These are phyloP conservation scores for Myocastor coypus DNA, from an alignment of 2,113 vertebrate genomes.

Conservation along the genomic window DNA sequence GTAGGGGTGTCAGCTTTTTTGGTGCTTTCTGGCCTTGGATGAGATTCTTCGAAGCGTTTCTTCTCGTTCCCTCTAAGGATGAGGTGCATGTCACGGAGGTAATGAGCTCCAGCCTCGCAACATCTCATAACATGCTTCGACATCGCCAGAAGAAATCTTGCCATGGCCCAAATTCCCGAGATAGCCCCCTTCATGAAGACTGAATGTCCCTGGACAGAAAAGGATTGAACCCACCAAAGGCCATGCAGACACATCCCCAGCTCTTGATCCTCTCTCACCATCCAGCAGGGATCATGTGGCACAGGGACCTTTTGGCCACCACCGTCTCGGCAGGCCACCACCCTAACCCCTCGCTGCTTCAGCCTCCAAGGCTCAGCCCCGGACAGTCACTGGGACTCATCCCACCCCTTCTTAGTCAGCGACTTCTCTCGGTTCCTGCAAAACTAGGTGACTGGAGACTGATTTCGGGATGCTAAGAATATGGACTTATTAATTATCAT, in stretches of 20 bases:
- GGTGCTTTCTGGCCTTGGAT: background rate
- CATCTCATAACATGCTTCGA: slow-evolving; percentile 50
- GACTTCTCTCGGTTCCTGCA: background rate
- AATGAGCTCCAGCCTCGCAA: slow-evolving; percentile 44
- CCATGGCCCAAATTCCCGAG: slow-evolving; percentile 52
- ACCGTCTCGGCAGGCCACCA: too few relatives aligned
- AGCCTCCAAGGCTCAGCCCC: background rate
- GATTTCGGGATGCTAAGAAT: background rate
- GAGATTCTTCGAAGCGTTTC: slow-evolving; percentile 7
- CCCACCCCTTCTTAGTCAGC: background rate
- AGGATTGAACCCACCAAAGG: background rate
- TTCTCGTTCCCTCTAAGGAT: slow-evolving; percentile 45
- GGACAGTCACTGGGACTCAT: background rate
- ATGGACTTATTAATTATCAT: background rate
- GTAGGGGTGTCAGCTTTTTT: background rate
- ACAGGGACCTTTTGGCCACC: background rate
- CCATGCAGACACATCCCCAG: background rate
- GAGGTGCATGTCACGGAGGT: slow-evolving; percentile 51
- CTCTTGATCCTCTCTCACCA: background rate
- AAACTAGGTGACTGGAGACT: background rate
- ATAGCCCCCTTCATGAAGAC: background rate
- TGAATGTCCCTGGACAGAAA: slow-evolving; percentile 7
- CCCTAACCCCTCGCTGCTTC: rapidly evolving
- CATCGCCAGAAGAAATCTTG: slow-evolving; percentile 52
- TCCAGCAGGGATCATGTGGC: background rate